Percentiles rank a stretch among this genome's conserved stretches.
These are phyloP conservation scores for Pedionomus torquatus DNA, from an alignment of 2,113 vertebrate genomes.

Conservation along the genomic window DNA sequence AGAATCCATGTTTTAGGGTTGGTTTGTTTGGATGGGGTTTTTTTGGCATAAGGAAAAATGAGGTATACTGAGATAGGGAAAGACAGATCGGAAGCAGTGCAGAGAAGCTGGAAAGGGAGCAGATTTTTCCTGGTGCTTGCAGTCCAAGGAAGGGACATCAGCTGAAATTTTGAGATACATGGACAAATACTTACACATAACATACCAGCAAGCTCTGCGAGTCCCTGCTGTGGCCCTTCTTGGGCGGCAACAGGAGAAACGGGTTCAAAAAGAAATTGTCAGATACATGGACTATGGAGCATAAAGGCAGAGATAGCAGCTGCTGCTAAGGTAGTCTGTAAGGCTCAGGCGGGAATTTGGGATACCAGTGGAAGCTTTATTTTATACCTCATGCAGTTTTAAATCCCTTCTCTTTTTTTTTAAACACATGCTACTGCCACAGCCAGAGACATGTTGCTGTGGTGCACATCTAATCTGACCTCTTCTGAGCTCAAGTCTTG, in stretches of 20 bases:
- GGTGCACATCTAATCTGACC: not conserved
- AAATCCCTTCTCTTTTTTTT: too few species aligned
- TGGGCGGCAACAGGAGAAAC: not conserved
- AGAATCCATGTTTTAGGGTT: not conserved
- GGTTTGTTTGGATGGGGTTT: fast-evolving
- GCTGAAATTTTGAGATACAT: not conserved
- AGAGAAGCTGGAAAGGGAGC: not conserved
- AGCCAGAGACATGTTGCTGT: not conserved
- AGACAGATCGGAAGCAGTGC: not conserved
- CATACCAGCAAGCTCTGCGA: not conserved
- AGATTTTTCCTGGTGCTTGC: not conserved
- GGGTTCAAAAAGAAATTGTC: not conserved
- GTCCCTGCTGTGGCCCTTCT: not conserved
- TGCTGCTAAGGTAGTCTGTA: not conserved
- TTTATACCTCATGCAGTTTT: not conserved
- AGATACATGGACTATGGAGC: not conserved
- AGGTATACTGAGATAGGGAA: not conserved
- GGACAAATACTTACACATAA: not conserved
- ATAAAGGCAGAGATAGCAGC: not conserved
- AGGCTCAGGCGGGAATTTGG: not conserved
- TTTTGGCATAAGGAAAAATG: not conserved
- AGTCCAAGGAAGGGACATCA: not conserved
- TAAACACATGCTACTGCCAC: not conserved
- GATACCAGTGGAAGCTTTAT: not conserved
- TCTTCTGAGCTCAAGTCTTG: not conserved